These are phyloP conservation scores for Nycticryphes semicollaris DNA, from an alignment of 2,113 vertebrate genomes.

Conservation along the genomic window DNA sequence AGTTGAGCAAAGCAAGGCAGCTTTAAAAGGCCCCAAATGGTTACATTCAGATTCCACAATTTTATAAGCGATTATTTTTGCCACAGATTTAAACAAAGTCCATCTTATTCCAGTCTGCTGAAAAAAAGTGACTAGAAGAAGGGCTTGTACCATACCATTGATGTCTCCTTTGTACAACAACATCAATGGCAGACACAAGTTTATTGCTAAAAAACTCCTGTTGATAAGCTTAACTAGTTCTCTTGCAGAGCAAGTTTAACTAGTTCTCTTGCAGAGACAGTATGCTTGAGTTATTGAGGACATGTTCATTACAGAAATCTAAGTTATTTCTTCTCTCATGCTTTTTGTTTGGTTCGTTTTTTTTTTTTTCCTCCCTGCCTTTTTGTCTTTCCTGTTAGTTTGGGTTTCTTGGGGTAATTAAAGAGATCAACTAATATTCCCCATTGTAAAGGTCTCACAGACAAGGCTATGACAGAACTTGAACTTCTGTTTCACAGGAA, in stretches of 20 bases:
- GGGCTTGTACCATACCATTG: neutral
- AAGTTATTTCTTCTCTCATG: neutral
- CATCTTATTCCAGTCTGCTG: neutral
- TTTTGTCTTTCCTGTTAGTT: neutral
- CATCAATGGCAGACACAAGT: neutral
- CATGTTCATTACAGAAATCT: neutral
- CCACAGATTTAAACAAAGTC: conserved; percentile 16
- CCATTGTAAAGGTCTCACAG: neutral
- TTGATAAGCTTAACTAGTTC: neutral
- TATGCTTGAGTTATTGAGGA: neutral
- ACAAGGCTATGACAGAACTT: neutral
- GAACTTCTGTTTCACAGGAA: neutral
- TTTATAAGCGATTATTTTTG: conserved; percentile 32
- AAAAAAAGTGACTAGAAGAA: neutral
- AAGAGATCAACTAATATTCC: neutral
- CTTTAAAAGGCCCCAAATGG: neutral
- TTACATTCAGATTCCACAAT: neutral
- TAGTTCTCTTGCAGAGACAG: neutral
- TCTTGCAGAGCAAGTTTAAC: neutral
- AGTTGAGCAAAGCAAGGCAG: neutral
- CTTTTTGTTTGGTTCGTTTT: neutral
- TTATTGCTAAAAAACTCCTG: neutral
- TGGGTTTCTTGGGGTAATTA: neutral
- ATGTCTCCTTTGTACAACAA: neutral
- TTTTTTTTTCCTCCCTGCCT: neutral